Conservation (phyloP, 1,140 invertebrate species). For the Nasonia vitripennis region DNA sequence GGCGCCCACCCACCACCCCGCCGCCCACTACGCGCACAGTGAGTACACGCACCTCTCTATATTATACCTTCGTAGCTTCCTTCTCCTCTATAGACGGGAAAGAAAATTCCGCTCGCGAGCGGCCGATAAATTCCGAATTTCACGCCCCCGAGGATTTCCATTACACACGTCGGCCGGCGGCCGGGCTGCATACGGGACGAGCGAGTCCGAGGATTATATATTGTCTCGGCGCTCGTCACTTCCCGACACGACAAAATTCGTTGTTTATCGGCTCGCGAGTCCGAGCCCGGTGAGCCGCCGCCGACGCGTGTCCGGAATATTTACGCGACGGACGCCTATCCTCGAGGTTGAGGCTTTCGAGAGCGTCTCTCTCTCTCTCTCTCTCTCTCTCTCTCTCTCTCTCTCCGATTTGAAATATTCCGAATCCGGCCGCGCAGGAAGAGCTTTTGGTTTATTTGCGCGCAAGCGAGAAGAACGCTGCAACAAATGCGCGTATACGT, state of each 20-base stretch:
- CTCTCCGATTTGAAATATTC: neutral
- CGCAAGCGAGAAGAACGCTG: neutral
- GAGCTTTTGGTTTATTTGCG: neutral
- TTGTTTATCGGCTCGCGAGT: conserved; percentile 33
- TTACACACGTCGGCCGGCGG: conserved; percentile 23
- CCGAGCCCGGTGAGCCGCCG: neutral
- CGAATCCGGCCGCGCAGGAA: neutral
- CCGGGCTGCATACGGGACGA: neutral
- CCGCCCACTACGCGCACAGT: conserved; percentile 72
- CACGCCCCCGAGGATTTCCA: conserved; percentile 54
- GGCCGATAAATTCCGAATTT: conserved; percentile 32
- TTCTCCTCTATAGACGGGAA: neutral
- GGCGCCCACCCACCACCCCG: conserved; percentile 70
- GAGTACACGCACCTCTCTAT: conserved; percentile 58
- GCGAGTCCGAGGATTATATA: neutral
- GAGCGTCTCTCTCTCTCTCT: neutral
- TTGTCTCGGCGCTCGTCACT: neutral
- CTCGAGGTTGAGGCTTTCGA: conserved; percentile 7
- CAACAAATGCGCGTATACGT: too few species aligned
- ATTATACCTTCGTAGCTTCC: neutral
- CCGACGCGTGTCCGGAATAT: conserved; percentile 43
- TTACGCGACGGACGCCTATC: conserved; percentile 42
- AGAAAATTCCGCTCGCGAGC: neutral
- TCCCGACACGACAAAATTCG: conserved; percentile 29
- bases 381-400: neutral